Conservation (phyloP, 2,113 vertebrate genomes). For the Leiothrix lutea region DNA sequence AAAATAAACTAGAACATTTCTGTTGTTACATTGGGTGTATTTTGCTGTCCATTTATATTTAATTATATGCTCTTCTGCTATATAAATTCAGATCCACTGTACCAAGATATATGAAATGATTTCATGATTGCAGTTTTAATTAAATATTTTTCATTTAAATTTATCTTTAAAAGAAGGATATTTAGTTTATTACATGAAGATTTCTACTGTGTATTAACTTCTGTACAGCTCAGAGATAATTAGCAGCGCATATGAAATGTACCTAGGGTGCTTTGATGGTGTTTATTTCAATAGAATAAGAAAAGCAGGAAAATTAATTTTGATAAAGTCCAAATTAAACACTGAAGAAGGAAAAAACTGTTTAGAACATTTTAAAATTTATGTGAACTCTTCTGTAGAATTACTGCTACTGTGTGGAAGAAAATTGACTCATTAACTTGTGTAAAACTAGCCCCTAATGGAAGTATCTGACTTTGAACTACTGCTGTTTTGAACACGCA, state of each 20-base stretch:
- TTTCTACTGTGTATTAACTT: not conserved
- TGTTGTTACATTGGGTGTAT: not conserved
- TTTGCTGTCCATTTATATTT: not conserved
- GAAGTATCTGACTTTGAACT: slow-evolving; percentile 56
- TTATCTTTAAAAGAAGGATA: not conserved
- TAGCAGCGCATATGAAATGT: not conserved
- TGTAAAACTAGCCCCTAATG: slow-evolving; percentile 19
- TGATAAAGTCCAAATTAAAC: not conserved
- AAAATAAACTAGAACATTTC: not conserved
- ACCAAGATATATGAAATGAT: not conserved
- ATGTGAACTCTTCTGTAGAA: not conserved
- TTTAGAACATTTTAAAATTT: not conserved
- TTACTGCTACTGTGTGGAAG: not conserved
- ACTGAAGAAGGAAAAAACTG: not conserved
- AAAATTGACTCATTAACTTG: slow-evolving; percentile 59
- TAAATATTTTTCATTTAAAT: not conserved
- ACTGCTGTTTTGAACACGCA: slow-evolving; percentile 21
- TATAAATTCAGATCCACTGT: not conserved
- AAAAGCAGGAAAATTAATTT: not conserved
- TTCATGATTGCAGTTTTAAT: not conserved
- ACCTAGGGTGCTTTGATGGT: not conserved
- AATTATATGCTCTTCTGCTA: not conserved
- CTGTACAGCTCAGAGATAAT: not conserved
- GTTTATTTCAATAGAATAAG: not conserved
- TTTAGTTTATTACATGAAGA: not conserved